Conservation (phyloP, 2,888 invertebrate species). For the Drosophila austrosaltans region DNA sequence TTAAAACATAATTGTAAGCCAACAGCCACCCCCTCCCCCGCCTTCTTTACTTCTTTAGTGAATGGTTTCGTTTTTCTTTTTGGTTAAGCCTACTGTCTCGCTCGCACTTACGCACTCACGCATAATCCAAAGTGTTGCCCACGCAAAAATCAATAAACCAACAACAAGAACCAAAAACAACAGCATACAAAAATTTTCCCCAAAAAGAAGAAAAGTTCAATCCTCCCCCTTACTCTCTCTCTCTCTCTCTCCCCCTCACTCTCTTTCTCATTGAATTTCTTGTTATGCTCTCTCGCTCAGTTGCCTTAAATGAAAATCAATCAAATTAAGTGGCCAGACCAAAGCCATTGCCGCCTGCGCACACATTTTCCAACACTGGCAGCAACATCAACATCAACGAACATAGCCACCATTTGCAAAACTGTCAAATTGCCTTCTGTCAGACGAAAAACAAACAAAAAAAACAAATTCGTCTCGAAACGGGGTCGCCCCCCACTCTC, state of each 20-base stretch:
- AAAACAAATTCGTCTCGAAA: background rate
- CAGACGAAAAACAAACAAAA: slow-evolving; percentile 6
- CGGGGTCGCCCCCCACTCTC: slow-evolving; percentile 3
- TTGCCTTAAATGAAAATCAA: slow-evolving; percentile 37
- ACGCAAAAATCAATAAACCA: slow-evolving; percentile 52
- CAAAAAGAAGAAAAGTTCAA: slow-evolving; percentile 27
- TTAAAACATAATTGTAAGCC: slow-evolving; percentile 19
- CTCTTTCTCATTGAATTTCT: background rate
- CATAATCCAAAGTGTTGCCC: slow-evolving; percentile 56
- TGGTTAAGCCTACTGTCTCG: slow-evolving; percentile 49
- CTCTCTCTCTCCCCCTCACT: background rate
- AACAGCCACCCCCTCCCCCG: slow-evolving; percentile 13
- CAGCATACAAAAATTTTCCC: slow-evolving; percentile 4
- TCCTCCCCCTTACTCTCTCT: background rate
- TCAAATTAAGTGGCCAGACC: slow-evolving; percentile 27
- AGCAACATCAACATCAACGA: slow-evolving; percentile 9
- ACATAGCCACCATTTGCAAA: slow-evolving; percentile 38
- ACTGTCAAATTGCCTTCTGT: slow-evolving; percentile 29
- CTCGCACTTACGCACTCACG: slow-evolving; percentile 36
- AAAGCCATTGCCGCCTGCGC: slow-evolving; percentile 12
- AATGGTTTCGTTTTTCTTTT: background rate
- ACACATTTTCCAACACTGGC: slow-evolving; percentile 45
- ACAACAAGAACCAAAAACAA: slow-evolving; percentile 41
- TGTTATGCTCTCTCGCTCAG: background rate
- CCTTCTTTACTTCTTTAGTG: slow-evolving; percentile 9